Evolutionary conservation across 1,140 invertebrate genomes (phyloP), one percentile per base, ranked within the genome.

Genomic region (Diprion similis): DNA sequence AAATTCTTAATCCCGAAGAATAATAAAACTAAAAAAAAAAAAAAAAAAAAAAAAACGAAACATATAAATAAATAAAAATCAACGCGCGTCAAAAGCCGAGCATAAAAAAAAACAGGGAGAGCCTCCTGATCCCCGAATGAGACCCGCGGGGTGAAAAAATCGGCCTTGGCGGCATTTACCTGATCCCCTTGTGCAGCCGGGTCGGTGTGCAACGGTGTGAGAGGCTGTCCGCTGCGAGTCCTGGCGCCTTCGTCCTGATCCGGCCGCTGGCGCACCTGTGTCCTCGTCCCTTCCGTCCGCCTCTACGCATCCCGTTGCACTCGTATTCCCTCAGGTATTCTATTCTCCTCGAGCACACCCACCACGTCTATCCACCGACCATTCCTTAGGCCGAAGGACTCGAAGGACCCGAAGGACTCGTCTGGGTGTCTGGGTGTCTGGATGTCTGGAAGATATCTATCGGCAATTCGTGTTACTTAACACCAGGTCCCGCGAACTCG

Each of bases 201-300:
- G 51, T 13, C 51, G 51, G 11, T 4, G 51, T 59, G 8, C 11
- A 59, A 59, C 51, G 51, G 51, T 59, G 69, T 47, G 17, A 68
- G 66, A 65, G 80, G 78, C 79, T 80, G 77, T 82, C 82, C 76
- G 81, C 80, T 80, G 51, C n/a, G 82, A 81, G 83, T 80, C 79
- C 79, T 82, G 83, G 83, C 83, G 83, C 82, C 83, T 84, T 59
- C 51, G 51, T 59, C 51, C 51, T 59, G 51, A 76, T 74, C 71
- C 75, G 73, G 76, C 76, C 75, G 76, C 75, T 76, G 80, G 73
- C 80, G 81, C 83, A 84, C 83, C 83, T 85, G 83, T 85, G 82
- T 78, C 46, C 72, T 70, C 73, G 71, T 78, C 76, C 78, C 72
- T 77, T 78, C 75, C 71, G 78, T 76, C 73, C 68, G 73, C 59